Evolutionary conservation across 2,888 invertebrate genomes (phyloP), one percentile per base, ranked within the genome.

Genomic region (Nysson spinosus): DNA sequence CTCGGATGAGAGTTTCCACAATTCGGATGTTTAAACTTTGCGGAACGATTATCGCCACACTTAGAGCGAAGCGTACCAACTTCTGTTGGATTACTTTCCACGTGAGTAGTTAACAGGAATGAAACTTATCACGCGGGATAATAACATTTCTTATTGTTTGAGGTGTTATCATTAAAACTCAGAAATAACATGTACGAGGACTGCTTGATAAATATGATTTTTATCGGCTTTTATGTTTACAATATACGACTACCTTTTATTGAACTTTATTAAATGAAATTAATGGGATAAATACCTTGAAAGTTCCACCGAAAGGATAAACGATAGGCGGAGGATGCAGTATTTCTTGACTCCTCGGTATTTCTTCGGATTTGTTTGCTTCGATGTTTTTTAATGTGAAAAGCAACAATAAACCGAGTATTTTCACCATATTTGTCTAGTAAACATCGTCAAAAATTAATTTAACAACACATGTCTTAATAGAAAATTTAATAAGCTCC

Each of bases 231-330:
- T n/a, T n/a, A n/a, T n/a, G n/a, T n/a, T n/a, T n/a, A n/a, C n/a
- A n/a, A n/a, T n/a, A n/a, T n/a, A n/a, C n/a, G n/a, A n/a, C n/a
- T n/a, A n/a, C n/a, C n/a, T n/a, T n/a, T n/a, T n/a, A n/a, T n/a
- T n/a, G 4, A 28, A 28, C n/a, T 28, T 3, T 9, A 6, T 28
- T 6, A 12, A 34, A 14, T 3, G 3, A 14, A 17, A 12, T 16
- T 12, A 5, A 20, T 6, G 24, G 4, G 20, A 42, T 55, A 57
- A 46, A 40, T 75, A 91, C 91, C 90, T 91, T 91, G 52, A 89
- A 88, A 24, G 87, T 89, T 4, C 87, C 90, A 51, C 90, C 91
- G 69, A 88, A 89, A 0, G 91, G 91, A 73, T 88, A 90, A 0
- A 91, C 87, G 4, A 91, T 72, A 0, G 90, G 90, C 3, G 90